Conservation (phyloP, 1,140 invertebrate genomes). For the Polypedilum pembai region DNA sequence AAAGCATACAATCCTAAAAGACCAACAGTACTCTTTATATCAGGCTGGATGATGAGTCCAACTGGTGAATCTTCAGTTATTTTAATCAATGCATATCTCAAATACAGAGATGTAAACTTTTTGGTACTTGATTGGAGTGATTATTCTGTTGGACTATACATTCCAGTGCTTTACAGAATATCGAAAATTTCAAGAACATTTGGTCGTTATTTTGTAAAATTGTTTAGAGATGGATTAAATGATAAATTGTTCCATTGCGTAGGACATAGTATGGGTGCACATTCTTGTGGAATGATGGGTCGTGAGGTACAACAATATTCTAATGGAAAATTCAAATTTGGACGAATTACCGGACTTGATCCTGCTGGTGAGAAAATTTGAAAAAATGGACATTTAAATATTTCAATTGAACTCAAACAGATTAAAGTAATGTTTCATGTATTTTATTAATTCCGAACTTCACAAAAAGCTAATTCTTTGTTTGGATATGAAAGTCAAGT, state of each 20-base stretch:
- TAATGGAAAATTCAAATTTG: constrained; percentile 2
- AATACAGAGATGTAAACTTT: background rate
- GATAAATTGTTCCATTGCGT: background rate
- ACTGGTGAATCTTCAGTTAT: background rate
- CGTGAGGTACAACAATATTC: background rate
- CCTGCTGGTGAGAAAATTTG: background rate
- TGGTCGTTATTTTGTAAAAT: background rate
- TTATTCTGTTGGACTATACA: background rate
- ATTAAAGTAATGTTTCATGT: no score
- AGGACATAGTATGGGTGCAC: constrained; percentile 4
- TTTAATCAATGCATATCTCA: background rate
- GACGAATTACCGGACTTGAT: background rate
- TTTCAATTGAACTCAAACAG: no score
- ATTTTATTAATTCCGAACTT: no score
- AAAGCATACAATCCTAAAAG: background rate
- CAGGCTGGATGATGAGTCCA: background rate
- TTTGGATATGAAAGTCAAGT: no score
- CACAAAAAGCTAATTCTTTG: no score
- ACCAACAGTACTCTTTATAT: background rate
- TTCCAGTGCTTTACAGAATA: background rate
- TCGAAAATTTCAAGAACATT: background rate
- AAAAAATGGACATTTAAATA: no score
- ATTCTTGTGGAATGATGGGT: constrained; percentile 6
- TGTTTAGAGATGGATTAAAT: background rate
- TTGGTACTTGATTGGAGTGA: background rate